Percentiles rank a stretch among this genome's conserved stretches.
Evolutionary conservation across 1,140 invertebrate genomes (phyloP).

Genomic region (Paraescarpia echinospica): DNA sequence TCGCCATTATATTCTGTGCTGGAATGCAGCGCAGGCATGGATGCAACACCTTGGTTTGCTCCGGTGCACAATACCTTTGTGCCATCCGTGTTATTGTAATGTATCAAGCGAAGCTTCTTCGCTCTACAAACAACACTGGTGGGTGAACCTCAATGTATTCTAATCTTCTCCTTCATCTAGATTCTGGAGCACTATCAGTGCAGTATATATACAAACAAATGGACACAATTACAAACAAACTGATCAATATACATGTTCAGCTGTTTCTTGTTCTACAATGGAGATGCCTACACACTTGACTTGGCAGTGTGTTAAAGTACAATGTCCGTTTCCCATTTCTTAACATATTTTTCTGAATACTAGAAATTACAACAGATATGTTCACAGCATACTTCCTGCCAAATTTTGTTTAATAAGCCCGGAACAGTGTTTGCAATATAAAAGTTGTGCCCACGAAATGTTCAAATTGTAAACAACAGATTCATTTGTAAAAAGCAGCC

Average conservation of each 20-base stretch:
- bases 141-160: neutral
- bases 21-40: neutral
- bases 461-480: no score
- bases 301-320: neutral
- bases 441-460: no score
- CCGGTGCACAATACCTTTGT: neutral
- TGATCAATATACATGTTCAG: neutral
- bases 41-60: neutral
- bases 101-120: neutral
- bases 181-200: neutral
- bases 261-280: neutral
- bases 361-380: no score
- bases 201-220: neutral
- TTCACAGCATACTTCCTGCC: no score
- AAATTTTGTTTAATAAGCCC: no score
- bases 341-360: no score
- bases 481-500: no score
- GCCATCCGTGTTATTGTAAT: neutral
- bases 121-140: neutral
- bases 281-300: neutral
- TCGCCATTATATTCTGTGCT: neutral
- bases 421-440: no score
- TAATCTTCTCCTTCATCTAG: neutral
- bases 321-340: no score
- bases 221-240: neutral